Percentiles rank a stretch among this genome's conserved stretches.
Evolutionary conservation across 2,797 vertebrate species (phyloP).

Genomic region (Megalops cyprinoides): DNA sequence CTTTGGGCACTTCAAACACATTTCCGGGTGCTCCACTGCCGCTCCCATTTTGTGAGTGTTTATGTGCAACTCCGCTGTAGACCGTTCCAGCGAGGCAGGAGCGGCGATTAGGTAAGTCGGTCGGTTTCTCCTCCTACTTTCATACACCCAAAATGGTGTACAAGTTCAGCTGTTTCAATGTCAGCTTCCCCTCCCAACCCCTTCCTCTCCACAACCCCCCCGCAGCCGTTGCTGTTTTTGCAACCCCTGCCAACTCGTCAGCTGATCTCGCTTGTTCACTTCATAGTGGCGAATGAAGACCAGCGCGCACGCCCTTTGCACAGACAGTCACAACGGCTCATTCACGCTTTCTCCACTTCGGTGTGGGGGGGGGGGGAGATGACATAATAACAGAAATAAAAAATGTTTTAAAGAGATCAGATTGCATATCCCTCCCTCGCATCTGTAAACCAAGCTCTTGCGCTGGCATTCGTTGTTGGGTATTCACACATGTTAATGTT

Average conservation of each 20-base stretch:
- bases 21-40: slow-evolving; percentile 1
- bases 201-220: not conserved
- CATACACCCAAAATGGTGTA: slow-evolving; percentile 34
- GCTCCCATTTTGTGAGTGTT: slow-evolving; percentile 39
- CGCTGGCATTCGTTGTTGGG: not conserved
- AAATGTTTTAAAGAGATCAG: not conserved
- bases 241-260: slow-evolving; percentile 72
- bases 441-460: not conserved
- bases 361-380: not conserved
- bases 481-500: not conserved
- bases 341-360: slow-evolving; percentile 49
- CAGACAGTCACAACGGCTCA: slow-evolving; percentile 33
- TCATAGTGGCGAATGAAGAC: slow-evolving; percentile 70
- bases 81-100: slow-evolving; percentile 14
- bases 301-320: slow-evolving; percentile 33
- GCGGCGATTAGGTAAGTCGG: slow-evolving; percentile 29
- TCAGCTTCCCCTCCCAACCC: slow-evolving; percentile 16
- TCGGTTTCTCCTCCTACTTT: slow-evolving; percentile 28
- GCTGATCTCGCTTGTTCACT: slow-evolving; percentile 75
- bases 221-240: slow-evolving; percentile 48
- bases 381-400: not conserved
- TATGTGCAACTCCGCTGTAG: slow-evolving; percentile 7
- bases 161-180: slow-evolving; percentile 38
- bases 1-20: not conserved
- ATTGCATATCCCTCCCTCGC: not conserved